phyloP scores from a whole-genome alignment of 2,797 vertebrate species.

The Cyprinella venusta region DNA sequence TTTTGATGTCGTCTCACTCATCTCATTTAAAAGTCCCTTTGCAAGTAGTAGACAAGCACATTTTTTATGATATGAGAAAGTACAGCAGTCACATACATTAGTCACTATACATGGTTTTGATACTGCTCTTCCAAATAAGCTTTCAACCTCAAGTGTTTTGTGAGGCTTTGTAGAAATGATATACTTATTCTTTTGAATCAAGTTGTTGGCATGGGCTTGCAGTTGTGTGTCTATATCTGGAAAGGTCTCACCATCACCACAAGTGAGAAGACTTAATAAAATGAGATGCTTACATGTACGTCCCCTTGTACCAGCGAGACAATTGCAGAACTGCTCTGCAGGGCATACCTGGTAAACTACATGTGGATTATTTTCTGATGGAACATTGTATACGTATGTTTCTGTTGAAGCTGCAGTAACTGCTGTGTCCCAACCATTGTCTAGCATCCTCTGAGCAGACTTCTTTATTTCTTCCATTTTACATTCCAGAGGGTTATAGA shows the following conservation, averaged over 20 bases:
- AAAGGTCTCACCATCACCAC: background rate
- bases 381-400: background rate
- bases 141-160: slow-evolving; percentile 3
- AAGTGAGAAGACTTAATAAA: slow-evolving; percentile 7
- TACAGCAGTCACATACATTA: background rate
- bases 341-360: background rate
- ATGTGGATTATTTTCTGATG: background rate
- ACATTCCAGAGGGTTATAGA: slow-evolving; percentile 5
- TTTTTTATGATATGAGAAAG: background rate
- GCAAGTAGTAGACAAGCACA: background rate
- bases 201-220: background rate
- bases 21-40: background rate
- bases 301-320: background rate
- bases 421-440: background rate
- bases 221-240: background rate
- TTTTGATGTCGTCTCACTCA: background rate
- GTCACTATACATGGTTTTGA: slow-evolving; percentile 17
- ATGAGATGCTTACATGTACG: background rate
- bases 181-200: background rate
- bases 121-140: background rate
- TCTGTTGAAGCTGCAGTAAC: background rate
- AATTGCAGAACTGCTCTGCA: slow-evolving; percentile 1
- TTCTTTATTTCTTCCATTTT: slow-evolving; percentile 9
- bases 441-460: slow-evolving; percentile 6
- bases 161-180: background rate